Conservation (phyloP, 2,113 vertebrate species). For the Egretta garzetta region DNA sequence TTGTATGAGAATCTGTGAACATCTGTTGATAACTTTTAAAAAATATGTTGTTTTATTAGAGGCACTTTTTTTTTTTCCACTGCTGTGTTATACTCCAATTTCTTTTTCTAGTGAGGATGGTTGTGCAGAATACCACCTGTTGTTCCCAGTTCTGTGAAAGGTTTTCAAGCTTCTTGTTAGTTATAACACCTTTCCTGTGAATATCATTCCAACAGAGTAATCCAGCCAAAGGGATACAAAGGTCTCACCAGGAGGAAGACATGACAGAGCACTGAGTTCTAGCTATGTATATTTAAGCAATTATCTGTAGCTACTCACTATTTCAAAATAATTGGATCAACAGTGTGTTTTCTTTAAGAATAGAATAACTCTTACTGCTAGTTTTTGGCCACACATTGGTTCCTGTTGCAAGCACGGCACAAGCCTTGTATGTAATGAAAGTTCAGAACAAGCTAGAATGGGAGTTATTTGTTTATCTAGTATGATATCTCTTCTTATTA, state of each 20-base stretch:
- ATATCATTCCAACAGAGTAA: slow-evolving; percentile 36
- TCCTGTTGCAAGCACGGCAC: background rate
- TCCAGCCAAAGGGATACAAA: slow-evolving; percentile 47
- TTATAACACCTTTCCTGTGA: slow-evolving; percentile 6
- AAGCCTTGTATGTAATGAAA: background rate
- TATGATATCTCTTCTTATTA: background rate
- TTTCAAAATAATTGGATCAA: slow-evolving; percentile 71
- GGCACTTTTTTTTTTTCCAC: background rate
- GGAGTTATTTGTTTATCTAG: background rate
- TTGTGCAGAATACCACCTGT: slow-evolving; percentile 54
- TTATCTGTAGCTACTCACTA: slow-evolving; percentile 45
- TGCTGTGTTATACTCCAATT: background rate
- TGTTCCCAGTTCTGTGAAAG: slow-evolving; percentile 47
- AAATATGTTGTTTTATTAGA: slow-evolving; percentile 2
- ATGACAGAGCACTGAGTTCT: slow-evolving; percentile 49
- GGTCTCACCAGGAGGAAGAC: slow-evolving; percentile 37
- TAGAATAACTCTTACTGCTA: background rate
- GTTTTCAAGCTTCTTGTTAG: slow-evolving; percentile 55
- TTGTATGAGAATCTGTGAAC: slow-evolving; percentile 27
- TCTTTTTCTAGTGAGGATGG: slow-evolving; percentile 19
- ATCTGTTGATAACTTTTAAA: background rate
- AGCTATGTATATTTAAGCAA: slow-evolving; percentile 46
- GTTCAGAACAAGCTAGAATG: background rate
- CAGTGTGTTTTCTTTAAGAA: slow-evolving; percentile 12
- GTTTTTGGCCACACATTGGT: background rate